Percentiles rank a stretch among this genome's conserved stretches.
phyloP scores from a whole-genome alignment of 1,140 invertebrate species.

The Phymastichus coffea region DNA sequence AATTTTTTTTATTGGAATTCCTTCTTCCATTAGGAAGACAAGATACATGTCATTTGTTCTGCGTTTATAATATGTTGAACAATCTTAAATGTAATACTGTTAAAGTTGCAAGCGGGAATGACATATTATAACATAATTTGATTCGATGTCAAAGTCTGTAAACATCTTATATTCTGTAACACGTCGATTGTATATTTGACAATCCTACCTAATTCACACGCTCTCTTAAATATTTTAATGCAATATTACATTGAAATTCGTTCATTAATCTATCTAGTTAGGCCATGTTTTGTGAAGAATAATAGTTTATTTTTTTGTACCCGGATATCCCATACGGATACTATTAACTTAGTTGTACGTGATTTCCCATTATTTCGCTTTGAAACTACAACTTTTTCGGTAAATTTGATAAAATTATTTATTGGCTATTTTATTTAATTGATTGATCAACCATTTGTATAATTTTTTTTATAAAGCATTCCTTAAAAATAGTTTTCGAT shows the following conservation, averaged over 20 bases:
- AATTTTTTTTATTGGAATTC: slow-evolving; percentile 16
- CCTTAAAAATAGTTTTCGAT: no score
- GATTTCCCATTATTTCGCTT: neutral
- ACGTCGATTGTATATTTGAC: neutral
- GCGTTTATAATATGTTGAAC: neutral
- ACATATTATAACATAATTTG: slow-evolving; percentile 7
- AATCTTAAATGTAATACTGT: slow-evolving; percentile 24
- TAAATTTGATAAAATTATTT: no score
- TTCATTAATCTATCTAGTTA: slow-evolving; percentile 22
- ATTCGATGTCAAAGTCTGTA: slow-evolving; percentile 11
- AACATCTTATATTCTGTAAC: neutral
- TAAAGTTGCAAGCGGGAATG: slow-evolving; percentile 4
- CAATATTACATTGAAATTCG: slow-evolving; percentile 11
- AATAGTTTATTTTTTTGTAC: slow-evolving; percentile 15
- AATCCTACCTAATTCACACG: neutral
- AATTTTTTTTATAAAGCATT: no score
- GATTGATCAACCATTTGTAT: no score
- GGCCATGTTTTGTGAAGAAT: slow-evolving; percentile 11
- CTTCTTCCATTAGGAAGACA: neutral
- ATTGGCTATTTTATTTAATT: no score
- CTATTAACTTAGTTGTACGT: neutral
- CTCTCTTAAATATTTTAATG: slow-evolving; percentile 7
- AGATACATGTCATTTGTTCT: neutral
- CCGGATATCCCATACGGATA: slow-evolving; percentile 14
- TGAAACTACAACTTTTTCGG: slow-evolving; percentile 4